Conservation (phyloP, 1,140 invertebrate species). For the Leptopilina boulardi region DNA sequence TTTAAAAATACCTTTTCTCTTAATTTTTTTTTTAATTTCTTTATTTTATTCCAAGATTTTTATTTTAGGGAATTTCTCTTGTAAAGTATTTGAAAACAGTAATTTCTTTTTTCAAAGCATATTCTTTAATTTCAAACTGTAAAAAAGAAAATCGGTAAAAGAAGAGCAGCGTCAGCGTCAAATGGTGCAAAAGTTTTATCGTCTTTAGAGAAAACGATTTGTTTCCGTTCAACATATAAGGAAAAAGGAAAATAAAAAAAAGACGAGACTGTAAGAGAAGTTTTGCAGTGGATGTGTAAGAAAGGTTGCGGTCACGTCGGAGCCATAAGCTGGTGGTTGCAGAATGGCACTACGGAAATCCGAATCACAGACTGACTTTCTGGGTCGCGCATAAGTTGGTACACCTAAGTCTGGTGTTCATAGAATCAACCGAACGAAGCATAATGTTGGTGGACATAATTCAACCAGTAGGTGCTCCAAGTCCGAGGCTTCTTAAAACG, state of each 20-base stretch:
- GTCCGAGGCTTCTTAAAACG: constrained; percentile 30
- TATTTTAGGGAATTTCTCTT: no score
- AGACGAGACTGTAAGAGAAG: not conserved
- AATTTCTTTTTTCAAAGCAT: no score
- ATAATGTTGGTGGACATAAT: constrained; percentile 37
- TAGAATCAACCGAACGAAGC: not conserved
- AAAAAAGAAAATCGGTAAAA: not conserved
- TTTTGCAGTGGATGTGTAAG: not conserved
- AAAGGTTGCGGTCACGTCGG: not conserved
- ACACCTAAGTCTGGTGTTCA: not conserved
- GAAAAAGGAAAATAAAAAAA: not conserved
- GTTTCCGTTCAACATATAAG: not conserved
- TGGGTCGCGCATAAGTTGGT: not conserved
- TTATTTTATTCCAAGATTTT: no score
- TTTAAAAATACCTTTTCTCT: no score
- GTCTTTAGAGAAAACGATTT: not conserved
- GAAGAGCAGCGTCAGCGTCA: not conserved
- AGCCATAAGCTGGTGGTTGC: not conserved
- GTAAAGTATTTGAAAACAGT: no score
- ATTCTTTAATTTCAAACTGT: not conserved
- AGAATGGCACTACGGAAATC: not conserved
- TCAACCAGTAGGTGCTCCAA: constrained; percentile 15
- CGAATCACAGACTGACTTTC: not conserved
- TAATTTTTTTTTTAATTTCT: no score
- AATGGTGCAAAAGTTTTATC: not conserved